phyloP scores from a whole-genome alignment of 2,797 vertebrate genomes.

The Helostoma temminkii region DNA sequence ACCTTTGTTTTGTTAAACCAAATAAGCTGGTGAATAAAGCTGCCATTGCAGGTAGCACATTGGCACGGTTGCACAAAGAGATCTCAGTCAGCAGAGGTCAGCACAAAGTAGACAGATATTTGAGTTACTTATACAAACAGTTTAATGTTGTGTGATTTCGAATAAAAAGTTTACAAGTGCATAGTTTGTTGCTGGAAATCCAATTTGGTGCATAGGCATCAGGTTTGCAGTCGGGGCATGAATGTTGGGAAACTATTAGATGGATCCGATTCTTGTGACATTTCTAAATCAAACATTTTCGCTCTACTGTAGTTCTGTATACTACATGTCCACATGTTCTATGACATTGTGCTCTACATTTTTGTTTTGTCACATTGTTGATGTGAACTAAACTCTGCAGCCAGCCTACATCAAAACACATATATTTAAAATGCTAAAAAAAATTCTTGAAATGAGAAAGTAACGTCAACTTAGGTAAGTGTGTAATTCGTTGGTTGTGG shows the following conservation, averaged over 20 bases:
- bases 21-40: constrained; percentile 20
- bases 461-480: not conserved
- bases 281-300: not conserved
- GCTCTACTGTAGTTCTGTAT: not conserved
- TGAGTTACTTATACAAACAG: constrained; percentile 5
- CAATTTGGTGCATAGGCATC: not conserved
- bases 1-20: constrained; percentile 15
- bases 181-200: not conserved
- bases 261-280: not conserved
- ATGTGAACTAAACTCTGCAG: too few relatives aligned
- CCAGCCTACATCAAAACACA: not conserved
- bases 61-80: constrained; percentile 63
- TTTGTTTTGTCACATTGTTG: not conserved
- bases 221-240: not conserved
- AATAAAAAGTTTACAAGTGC: not conserved
- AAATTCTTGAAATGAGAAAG: not conserved
- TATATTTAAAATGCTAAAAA: not conserved
- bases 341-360: not conserved
- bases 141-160: not conserved
- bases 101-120: constrained; percentile 64
- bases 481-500: constrained; percentile 42
- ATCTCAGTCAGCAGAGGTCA: constrained; percentile 77
- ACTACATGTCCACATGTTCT: too few relatives aligned
- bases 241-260: not conserved
- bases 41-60: constrained; percentile 17